Evolutionary conservation across 2,113 vertebrate species (phyloP), one percentile per base, ranked within the genome.

Genomic region (Epinephelus lanceolatus): DNA sequence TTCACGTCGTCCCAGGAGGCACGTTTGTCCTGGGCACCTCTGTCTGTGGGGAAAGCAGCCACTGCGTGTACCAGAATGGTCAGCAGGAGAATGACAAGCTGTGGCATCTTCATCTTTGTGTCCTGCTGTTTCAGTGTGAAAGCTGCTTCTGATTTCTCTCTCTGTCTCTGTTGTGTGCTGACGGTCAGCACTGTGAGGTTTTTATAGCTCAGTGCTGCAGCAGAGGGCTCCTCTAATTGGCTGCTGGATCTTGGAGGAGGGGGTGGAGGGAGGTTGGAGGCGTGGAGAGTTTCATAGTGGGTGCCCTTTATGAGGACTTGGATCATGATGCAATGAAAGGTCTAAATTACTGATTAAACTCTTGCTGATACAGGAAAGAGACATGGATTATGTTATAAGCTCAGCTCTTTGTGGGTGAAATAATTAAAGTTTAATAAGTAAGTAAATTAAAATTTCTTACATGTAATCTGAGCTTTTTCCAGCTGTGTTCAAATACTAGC

Each of bases 1-100:
- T 98, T 99, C 84, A 98, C 93, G 82, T 99, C 97, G 47, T 99
- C 97, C 98, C 97, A 98, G 62, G 97, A 97, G 42, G 96, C 97
- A n/a, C 92, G 94, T 57, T 96, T 95, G 15, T 88, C 91, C 60
- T 85, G 86, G 77, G 76, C 60, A 0, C 19, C 27, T 37, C 91
- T 89, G 10, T 93, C 92, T 2, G 67, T 1, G 81, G 94, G 86
- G 79, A 94, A 94, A 12, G 74, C 88, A 23, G 30, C 23, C 1
- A 49, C 90, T 1, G n/a, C 76, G 1, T 89, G 80, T 33, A 88
- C 66, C 85, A 94, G 71, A 23, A 90, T 52, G 60, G 63, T 81
- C 56, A 86, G 1, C 7, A 89, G 83, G 17, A 95, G 88, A 83
- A 94, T 18, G 62, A 80, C 37, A 0, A 87, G 81, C 30, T 86